Evolutionary conservation across 2,113 vertebrate genomes (phyloP).

Genomic region (Malurus elegans): DNA sequence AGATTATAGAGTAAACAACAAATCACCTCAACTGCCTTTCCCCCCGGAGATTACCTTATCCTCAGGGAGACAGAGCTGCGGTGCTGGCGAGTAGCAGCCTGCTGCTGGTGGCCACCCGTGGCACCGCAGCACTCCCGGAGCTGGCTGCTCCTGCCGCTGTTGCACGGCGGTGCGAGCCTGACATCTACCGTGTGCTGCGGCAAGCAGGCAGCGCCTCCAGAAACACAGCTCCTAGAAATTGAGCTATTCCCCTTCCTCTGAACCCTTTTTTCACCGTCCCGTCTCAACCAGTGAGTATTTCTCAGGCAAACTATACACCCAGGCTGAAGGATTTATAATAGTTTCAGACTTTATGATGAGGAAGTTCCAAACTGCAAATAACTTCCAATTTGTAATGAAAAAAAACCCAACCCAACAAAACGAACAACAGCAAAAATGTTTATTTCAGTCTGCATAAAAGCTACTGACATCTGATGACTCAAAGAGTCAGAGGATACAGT

Average conservation of each 20-base stretch:
- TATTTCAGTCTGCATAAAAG: background rate
- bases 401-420: too few relatives aligned
- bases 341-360: background rate
- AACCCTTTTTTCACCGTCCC: fast-evolving
- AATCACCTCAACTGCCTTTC: background rate
- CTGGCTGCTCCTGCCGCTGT: background rate
- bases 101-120: fast-evolving
- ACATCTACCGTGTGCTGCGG: background rate
- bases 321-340: background rate
- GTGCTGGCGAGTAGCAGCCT: fast-evolving
- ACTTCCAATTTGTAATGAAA: background rate
- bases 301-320: background rate
- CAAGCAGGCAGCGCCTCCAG: fast-evolving
- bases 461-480: too few relatives aligned
- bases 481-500: background rate
- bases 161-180: background rate
- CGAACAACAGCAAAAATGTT: background rate
- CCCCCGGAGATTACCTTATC: fast-evolving
- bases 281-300: background rate
- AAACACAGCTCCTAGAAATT: fast-evolving
- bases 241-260: fast-evolving
- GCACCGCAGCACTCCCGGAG: background rate
- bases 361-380: background rate
- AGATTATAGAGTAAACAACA: background rate
- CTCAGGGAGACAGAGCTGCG: background rate